phyloP scores from a whole-genome alignment of 2,888 invertebrate genomes.

The Neoaliturus tenellus region DNA sequence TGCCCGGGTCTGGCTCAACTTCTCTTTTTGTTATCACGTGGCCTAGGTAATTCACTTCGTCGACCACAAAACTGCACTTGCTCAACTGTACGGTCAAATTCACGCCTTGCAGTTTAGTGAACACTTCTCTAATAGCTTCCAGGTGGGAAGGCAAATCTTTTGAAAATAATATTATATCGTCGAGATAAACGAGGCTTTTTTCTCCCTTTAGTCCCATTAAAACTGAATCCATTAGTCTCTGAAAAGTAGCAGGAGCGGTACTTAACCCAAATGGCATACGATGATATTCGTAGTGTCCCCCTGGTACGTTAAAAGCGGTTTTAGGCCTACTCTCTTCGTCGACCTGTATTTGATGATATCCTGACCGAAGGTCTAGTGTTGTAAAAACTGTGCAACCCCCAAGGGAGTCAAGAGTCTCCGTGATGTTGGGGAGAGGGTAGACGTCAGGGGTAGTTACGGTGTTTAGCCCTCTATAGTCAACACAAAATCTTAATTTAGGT shows the following conservation, averaged over 20 bases:
- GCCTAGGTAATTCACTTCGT: background rate
- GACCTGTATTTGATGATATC: slow-evolving; percentile 69
- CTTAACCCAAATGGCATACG: slow-evolving; percentile 69
- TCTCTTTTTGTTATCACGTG: background rate
- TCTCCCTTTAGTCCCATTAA: slow-evolving; percentile 62
- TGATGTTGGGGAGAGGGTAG: slow-evolving; percentile 68
- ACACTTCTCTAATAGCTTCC: no score
- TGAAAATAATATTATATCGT: no score
- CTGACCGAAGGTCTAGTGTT: slow-evolving; percentile 66
- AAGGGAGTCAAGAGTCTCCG: slow-evolving; percentile 67
- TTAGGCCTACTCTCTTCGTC: slow-evolving; percentile 66
- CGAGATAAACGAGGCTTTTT: slow-evolving; percentile 26
- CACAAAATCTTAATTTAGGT: slow-evolving; percentile 64
- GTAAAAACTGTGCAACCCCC: slow-evolving; percentile 65
- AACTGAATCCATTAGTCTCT: slow-evolving; percentile 67
- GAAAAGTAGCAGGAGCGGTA: slow-evolving; percentile 68
- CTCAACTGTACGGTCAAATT: slow-evolving; percentile 49
- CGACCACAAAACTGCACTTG: background rate
- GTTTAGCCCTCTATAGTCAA: slow-evolving; percentile 68
- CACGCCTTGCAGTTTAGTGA: background rate
- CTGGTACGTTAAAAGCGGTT: slow-evolving; percentile 68
- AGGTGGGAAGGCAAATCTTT: no score
- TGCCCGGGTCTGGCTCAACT: no score
- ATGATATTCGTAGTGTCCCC: slow-evolving; percentile 68
- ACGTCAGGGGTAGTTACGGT: slow-evolving; percentile 66